Evolutionary conservation across 1,140 invertebrate species (phyloP).

Genomic region (Himalopsyche phryganea): DNA sequence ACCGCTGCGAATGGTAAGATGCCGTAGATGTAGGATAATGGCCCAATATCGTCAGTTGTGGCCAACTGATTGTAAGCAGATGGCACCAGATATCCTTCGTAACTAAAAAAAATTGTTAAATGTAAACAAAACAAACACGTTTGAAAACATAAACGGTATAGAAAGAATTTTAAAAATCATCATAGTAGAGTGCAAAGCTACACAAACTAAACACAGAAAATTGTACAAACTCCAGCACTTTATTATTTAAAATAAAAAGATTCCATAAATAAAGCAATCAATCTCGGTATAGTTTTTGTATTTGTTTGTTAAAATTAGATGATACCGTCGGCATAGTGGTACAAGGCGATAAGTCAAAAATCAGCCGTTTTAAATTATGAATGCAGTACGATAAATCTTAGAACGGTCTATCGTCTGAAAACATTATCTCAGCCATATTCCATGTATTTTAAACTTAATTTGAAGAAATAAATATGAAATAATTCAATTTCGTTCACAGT

Average conservation of each 20-base stretch:
- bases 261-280: background rate
- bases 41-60: constrained; percentile 10
- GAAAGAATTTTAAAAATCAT: background rate
- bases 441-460: no score
- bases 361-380: no score
- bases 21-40: constrained; percentile 18
- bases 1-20: constrained; percentile 21
- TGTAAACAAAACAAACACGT: background rate
- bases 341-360: no score
- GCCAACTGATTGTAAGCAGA: constrained; percentile 12
- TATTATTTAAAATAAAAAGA: background rate
- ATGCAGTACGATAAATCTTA: no score
- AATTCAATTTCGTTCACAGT: no score
- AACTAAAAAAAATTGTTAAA: constrained; percentile 13
- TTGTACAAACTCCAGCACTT: background rate
- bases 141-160: background rate
- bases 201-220: background rate
- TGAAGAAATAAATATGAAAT: no score
- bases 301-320: no score
- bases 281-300: background rate
- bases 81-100: constrained; percentile 31
- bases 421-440: no score
- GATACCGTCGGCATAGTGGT: no score
- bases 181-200: background rate
- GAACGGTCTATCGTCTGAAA: no score